Evolutionary conservation across 2,888 invertebrate genomes (phyloP).

Genomic region (Scrobipalpa atriplicella): DNA sequence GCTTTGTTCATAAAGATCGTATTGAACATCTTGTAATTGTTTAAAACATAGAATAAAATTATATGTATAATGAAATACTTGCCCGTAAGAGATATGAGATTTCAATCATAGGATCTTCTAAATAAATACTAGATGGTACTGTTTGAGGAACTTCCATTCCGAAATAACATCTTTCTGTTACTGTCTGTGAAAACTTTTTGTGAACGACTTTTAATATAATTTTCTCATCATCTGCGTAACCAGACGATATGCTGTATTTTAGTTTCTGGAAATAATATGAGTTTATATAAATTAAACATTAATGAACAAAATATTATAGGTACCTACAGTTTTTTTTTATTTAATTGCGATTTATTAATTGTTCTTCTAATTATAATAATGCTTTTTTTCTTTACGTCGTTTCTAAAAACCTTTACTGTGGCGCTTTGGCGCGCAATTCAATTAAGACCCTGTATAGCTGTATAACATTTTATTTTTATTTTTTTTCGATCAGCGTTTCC

Average conservation of each 20-base stretch:
- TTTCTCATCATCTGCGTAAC: conserved; percentile 60
- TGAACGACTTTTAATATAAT: conserved; percentile 51
- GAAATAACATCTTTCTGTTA: conserved; percentile 54
- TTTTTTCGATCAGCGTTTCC: no score
- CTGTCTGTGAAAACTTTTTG: conserved; percentile 49
- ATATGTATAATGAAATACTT: conserved; percentile 33
- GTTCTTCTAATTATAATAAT: no score
- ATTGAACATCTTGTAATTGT: no score
- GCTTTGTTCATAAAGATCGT: no score
- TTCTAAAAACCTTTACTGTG: no score
- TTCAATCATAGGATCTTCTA: conserved; percentile 57
- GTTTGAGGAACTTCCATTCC: conserved; percentile 64
- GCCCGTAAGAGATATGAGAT: conserved; percentile 66
- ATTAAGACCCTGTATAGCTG: no score
- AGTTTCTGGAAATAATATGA: conserved; percentile 57
- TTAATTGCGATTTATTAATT: no score
- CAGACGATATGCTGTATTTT: conserved; percentile 57
- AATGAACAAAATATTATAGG: no score
- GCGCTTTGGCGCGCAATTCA: no score
- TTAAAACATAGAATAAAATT: background rate
- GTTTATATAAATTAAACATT: background rate
- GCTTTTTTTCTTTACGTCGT: no score
- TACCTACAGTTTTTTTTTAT: no score
- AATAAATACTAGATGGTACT: conserved; percentile 60
- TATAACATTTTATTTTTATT: no score